phyloP scores from a whole-genome alignment of 2,888 invertebrate genomes.

The Tetragonula carbonaria region DNA sequence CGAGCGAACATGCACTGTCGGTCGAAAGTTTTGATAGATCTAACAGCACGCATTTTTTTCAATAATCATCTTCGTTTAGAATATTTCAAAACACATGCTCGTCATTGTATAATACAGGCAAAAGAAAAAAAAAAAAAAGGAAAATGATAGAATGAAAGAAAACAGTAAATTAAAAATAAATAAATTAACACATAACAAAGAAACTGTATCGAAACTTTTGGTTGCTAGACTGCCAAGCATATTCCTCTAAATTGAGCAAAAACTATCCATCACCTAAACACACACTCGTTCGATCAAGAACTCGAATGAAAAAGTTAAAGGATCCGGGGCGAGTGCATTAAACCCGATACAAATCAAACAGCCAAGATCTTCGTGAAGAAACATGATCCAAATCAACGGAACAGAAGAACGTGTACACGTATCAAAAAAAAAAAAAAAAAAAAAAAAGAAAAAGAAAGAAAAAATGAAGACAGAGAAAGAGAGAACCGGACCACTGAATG shows the following conservation, averaged over 20 bases:
- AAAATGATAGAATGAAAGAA: too few species aligned
- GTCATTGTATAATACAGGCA: too few species aligned
- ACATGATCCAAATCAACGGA: slow-evolving; percentile 49
- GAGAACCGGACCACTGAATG: slow-evolving; percentile 41
- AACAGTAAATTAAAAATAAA: too few species aligned
- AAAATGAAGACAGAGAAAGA: slow-evolving; percentile 22
- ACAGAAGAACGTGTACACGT: slow-evolving; percentile 39
- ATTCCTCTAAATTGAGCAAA: neutral
- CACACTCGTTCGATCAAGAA: neutral
- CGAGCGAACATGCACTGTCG: neutral
- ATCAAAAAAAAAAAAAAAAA: slow-evolving; percentile 30
- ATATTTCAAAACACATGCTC: too few species aligned
- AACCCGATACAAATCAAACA: slow-evolving; percentile 28
- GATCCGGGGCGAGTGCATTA: slow-evolving; percentile 16
- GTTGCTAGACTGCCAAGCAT: neutral
- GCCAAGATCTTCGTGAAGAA: slow-evolving; percentile 6
- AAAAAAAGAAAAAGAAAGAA: too few species aligned
- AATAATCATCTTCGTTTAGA: too few species aligned
- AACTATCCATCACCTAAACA: neutral
- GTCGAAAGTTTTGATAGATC: too few species aligned
- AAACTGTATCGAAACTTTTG: too few species aligned
- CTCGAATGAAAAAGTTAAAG: neutral
- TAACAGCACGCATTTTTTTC: too few species aligned
- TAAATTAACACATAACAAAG: too few species aligned
- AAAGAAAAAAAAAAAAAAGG: too few species aligned